A percentile compares a stretch with the other conserved stretches of the same genome.
Evolutionary conservation across 2,113 vertebrate species (phyloP).

Genomic region (Tinamus guttatus): DNA sequence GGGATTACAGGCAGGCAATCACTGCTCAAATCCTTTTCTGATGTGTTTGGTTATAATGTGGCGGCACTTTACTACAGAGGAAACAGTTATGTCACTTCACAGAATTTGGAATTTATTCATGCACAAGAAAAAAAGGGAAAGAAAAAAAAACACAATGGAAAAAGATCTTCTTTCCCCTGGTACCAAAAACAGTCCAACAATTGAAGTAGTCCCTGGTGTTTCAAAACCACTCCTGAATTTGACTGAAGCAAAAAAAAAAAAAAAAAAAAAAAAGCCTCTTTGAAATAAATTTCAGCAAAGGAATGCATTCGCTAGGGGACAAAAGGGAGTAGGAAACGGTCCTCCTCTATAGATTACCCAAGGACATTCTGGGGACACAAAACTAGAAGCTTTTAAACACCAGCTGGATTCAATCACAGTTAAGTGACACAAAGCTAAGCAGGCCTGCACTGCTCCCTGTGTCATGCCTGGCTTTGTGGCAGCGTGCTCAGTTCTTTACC

Average conservation of each 20-base stretch:
- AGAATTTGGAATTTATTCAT: background rate
- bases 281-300: background rate
- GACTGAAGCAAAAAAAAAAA: background rate
- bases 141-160: background rate
- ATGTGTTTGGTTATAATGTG: background rate
- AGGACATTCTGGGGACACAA: background rate
- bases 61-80: constrained; percentile 9
- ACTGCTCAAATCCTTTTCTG: constrained; percentile 38
- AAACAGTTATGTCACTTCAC: background rate
- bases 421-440: background rate
- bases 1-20: constrained; percentile 25
- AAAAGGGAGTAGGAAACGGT: background rate
- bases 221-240: constrained; percentile 1
- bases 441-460: background rate
- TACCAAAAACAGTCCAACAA: background rate
- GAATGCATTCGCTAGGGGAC: background rate
- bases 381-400: background rate
- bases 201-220: constrained; percentile 25
- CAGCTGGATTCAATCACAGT: background rate
- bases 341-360: background rate
- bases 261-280: background rate
- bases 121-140: background rate
- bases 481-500: fast-evolving
- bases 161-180: background rate
- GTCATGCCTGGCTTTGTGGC: background rate